Conservation (phyloP, 2,888 invertebrate species). For the Sicus ferrugineus region DNA sequence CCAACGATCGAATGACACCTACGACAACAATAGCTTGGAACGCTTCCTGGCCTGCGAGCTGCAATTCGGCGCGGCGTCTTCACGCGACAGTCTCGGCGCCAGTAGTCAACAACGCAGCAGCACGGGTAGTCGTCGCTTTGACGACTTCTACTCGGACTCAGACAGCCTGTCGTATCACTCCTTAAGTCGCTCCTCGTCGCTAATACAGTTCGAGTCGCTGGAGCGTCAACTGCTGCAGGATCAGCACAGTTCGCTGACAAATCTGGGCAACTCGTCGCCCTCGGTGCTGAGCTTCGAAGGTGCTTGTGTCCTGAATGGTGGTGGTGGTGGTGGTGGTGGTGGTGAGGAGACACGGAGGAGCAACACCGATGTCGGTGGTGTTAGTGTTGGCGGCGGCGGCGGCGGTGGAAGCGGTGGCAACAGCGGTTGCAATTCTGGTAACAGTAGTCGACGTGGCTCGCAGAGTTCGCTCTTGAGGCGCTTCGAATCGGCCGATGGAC, state of each 20-base stretch:
- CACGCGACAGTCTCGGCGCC: conserved; percentile 50
- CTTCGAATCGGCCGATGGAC: conserved; percentile 59
- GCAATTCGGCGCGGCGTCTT: conserved; percentile 26
- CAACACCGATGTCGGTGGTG: conserved; percentile 31
- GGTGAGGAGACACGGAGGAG: conserved; percentile 25
- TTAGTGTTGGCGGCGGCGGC: conserved; percentile 39
- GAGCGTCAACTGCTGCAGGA: conserved; percentile 71
- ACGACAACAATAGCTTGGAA: conserved; percentile 53
- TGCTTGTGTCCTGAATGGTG: conserved; percentile 33
- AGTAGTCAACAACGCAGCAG: conserved; percentile 51
- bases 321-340: no score
- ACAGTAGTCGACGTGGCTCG: conserved; percentile 55
- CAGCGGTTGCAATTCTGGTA: conserved; percentile 52
- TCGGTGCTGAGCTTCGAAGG: conserved; percentile 59
- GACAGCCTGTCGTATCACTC: conserved; percentile 68
- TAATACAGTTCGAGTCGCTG: conserved; percentile 85
- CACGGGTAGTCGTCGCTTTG: conserved; percentile 57
- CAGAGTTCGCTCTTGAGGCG: conserved; percentile 56
- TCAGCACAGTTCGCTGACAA: conserved; percentile 62
- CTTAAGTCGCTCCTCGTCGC: conserved; percentile 79
- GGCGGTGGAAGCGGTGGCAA: conserved; percentile 42
- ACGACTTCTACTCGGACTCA: conserved; percentile 63
- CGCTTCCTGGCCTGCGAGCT: conserved; percentile 53
- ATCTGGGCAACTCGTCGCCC: conserved; percentile 62
- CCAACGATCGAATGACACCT: conserved; percentile 13